Conservation (phyloP, 2,888 invertebrate genomes). For the Teleiodes luculella region DNA sequence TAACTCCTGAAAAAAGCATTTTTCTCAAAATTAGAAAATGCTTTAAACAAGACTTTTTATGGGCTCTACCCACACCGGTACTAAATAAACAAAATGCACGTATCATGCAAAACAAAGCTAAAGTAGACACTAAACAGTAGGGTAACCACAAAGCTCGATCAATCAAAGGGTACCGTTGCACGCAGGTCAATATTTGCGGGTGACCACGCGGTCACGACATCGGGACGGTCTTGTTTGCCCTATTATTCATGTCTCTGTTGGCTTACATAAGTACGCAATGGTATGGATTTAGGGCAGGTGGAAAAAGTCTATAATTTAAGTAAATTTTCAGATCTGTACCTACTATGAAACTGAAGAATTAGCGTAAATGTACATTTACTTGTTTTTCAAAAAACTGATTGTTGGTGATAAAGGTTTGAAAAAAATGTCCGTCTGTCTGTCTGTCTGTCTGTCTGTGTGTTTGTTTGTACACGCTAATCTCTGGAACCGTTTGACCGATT, state of each 20-base stretch:
- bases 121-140: conserved; percentile 13
- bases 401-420: too few species aligned
- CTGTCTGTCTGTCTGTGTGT: too few species aligned
- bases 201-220: conserved; percentile 58
- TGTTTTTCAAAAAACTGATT: too few species aligned
- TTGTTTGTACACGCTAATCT: too few species aligned
- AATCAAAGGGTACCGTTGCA: conserved; percentile 69
- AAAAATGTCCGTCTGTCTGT: too few species aligned
- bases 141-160: conserved; percentile 55
- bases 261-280: conserved; percentile 34
- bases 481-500: too few species aligned
- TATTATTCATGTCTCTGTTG: conserved; percentile 70
- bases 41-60: too few species aligned
- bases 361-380: too few species aligned
- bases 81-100: not conserved
- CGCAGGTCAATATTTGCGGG: conserved; percentile 67
- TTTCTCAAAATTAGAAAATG: too few species aligned
- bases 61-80: not conserved
- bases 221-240: conserved; percentile 50
- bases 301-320: not conserved
- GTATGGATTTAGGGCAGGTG: conserved; percentile 1
- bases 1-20: too few species aligned
- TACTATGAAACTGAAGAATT: not conserved
- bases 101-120: not conserved
- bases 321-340: not conserved